Percentiles rank a stretch among this genome's conserved stretches.
Evolutionary conservation across 2,797 vertebrate genomes (phyloP).

Genomic region (Mormyrus hasselquistii): DNA sequence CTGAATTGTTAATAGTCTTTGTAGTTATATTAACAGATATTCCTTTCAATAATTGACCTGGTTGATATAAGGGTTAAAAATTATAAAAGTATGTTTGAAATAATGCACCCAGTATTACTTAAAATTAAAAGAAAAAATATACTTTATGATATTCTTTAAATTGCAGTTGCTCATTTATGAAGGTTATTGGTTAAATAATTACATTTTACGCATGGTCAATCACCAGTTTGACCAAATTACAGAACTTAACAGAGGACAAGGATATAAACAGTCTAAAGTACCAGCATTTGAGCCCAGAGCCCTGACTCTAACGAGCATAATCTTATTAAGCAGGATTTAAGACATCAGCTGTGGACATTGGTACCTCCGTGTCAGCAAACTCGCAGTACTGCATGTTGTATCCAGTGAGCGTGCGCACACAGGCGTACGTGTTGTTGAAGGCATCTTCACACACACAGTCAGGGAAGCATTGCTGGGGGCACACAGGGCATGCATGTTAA

Average conservation of each 20-base stretch:
- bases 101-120: neutral
- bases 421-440: slow-evolving; percentile 74
- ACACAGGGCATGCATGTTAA: neutral
- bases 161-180: neutral
- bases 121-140: neutral
- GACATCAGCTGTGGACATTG: neutral
- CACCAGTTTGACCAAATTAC: neutral
- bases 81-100: neutral
- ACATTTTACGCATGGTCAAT: neutral
- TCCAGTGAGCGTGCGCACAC: slow-evolving; percentile 54
- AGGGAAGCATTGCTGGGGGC: slow-evolving; percentile 64
- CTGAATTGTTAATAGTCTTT: neutral
- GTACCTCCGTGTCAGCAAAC: slow-evolving; percentile 69
- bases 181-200: neutral
- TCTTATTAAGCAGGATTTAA: neutral
- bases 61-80: neutral
- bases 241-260: neutral
- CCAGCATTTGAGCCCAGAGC: neutral
- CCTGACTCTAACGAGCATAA: neutral
- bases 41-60: neutral
- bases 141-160: neutral
- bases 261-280: neutral
- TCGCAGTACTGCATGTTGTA: slow-evolving; percentile 69
- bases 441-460: slow-evolving; percentile 73
- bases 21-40: neutral